Evolutionary conservation across 2,113 vertebrate genomes (phyloP), one percentile per base, ranked within the genome.

Genomic region (Morone chrysops): DNA sequence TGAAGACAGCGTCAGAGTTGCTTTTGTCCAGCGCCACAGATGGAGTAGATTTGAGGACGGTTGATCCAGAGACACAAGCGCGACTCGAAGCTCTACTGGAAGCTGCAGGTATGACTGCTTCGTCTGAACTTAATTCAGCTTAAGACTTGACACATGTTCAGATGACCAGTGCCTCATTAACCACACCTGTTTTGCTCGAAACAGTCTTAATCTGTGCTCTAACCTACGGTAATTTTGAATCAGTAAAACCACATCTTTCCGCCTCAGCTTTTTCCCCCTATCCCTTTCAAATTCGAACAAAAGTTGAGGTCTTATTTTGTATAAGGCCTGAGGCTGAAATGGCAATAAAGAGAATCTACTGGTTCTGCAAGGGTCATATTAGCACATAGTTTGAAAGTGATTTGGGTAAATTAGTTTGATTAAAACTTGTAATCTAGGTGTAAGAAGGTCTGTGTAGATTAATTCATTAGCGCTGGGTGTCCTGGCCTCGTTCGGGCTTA

Each of bases 61-160:
- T 99, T 82, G 98, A 99, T 95, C 98, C 98, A 94, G 98, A 99
- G 90, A 99, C 98, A 82, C 98, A 99, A 93, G 98, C 98, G 70
- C 95, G 98, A 86, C 96, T 99, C 62, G 98, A 99, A 96, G 98
- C 98, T 61, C 95, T 99, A 82, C 95, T 99, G 83, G 98, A 99
- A 95, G 98, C 98, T 89, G 98, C 98, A 96, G 98, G 98, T 99
- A 97, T 71, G 94, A 82, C 48, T 56, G 22, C 57, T 53, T 75
- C 75, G 25, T 53, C 67, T 75, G 13, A 81, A 70, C 53, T 48
- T 16, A 12, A 48, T 53, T 78, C 8, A 10, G 8, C 69, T 77
- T 63, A 22, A 67, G 43, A 50, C 53, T 25, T 85, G 31, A 83
- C 59, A 75, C 41, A n/a, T 80, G 51, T 69, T 76, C 18, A 54